Conservation (phyloP, 2,888 invertebrate species). For the Mesoligia furuncula region DNA sequence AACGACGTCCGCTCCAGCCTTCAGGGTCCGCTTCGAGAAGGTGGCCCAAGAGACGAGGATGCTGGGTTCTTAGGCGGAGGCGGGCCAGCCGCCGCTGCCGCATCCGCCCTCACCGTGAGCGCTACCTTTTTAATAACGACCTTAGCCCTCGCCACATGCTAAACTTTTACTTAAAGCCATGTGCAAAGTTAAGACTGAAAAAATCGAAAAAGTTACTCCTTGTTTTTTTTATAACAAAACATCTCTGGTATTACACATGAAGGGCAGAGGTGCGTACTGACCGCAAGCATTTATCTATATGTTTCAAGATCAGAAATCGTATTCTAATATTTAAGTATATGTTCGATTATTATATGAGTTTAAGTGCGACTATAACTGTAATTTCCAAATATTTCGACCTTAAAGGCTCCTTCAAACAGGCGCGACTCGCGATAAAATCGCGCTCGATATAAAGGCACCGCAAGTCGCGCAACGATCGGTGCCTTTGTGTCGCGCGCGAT, state of each 20-base stretch:
- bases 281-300: neutral
- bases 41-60: conserved; percentile 88
- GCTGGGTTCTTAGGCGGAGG: conserved; percentile 85
- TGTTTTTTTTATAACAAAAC: conserved; percentile 40
- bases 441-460: no score
- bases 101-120: conserved; percentile 71
- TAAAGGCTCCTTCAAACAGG: no score
- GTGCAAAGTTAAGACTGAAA: conserved; percentile 75
- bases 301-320: neutral
- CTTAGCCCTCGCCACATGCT: conserved; percentile 80
- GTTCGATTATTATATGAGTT: neutral
- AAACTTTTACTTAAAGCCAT: conserved; percentile 81
- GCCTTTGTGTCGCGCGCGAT: no score
- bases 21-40: conserved; percentile 92
- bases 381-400: neutral
- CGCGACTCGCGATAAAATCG: no score
- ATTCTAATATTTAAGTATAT: neutral
- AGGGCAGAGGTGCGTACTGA: conserved; percentile 3
- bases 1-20: conserved; percentile 91
- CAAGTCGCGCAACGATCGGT: no score
- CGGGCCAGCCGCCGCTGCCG: conserved; percentile 73
- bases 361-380: no score
- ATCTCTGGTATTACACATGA: conserved; percentile 7
- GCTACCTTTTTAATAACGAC: conserved; percentile 83
- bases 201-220: conserved; percentile 49